A percentile compares a stretch with the other conserved stretches of the same genome.
Evolutionary conservation across 2,888 invertebrate species (phyloP).

Genomic region (Sinotaia quadrata): DNA sequence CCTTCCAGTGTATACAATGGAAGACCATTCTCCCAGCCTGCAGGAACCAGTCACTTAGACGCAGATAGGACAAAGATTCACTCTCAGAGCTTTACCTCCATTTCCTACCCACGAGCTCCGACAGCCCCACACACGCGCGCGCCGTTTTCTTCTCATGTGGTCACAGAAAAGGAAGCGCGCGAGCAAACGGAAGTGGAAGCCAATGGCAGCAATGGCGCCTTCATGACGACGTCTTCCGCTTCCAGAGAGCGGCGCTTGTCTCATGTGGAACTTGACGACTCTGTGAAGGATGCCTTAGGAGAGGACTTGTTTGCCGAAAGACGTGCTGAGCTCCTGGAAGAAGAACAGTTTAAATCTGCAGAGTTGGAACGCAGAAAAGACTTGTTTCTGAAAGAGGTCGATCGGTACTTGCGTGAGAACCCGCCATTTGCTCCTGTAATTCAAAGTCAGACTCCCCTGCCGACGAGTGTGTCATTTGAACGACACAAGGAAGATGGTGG

Average conservation of each 20-base stretch:
- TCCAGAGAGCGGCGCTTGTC: not conserved
- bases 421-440: conserved; percentile 1
- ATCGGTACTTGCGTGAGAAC: conserved; percentile 44
- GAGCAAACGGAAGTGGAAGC: conserved; percentile 25
- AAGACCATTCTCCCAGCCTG: not conserved
- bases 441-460: not conserved
- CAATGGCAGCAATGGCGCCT: not conserved
- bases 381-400: conserved; percentile 49
- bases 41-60: not conserved
- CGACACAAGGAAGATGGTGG: conserved; percentile 24
- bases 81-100: not conserved
- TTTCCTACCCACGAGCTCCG: not conserved
- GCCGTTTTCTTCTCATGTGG: conserved; percentile 52
- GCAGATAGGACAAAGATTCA: not conserved
- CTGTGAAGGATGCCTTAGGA: conserved; percentile 52
- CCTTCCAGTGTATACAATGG: too few relatives aligned
- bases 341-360: conserved; percentile 48
- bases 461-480: conserved; percentile 32
- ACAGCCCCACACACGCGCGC: conserved; percentile 30
- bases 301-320: conserved; percentile 59
- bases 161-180: conserved; percentile 45
- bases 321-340: conserved; percentile 56
- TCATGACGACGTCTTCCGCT: conserved; percentile 5
- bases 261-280: conserved; percentile 35
- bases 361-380: conserved; percentile 51